phyloP scores from a whole-genome alignment of 2,113 vertebrate species.

The Catagonus wagneri region DNA sequence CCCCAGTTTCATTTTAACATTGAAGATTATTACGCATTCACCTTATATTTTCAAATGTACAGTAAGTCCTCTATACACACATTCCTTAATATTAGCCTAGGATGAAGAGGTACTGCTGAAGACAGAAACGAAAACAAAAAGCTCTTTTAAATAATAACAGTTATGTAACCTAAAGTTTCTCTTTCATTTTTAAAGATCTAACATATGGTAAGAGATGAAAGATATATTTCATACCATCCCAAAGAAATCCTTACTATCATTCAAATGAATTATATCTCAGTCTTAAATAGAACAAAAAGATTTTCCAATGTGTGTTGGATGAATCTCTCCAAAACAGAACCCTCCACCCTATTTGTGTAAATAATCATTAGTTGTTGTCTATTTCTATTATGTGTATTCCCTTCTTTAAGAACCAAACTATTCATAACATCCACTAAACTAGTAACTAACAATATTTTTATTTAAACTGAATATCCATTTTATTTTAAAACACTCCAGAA shows the following conservation, averaged over 20 bases:
- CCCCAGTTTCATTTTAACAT: neutral
- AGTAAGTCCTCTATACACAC: neutral
- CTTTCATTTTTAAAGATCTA: neutral
- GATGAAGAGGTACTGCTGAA: neutral
- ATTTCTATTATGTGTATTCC: neutral
- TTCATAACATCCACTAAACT: neutral
- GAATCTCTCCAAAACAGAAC: neutral
- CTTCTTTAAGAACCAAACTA: neutral
- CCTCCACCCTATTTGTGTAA: neutral
- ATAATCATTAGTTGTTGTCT: neutral
- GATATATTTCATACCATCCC: neutral
- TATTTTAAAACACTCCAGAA: conserved; percentile 20
- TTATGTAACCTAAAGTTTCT: neutral
- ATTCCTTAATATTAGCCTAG: neutral
- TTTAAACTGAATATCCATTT: conserved; percentile 26
- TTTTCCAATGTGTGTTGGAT: neutral
- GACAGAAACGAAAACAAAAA: neutral
- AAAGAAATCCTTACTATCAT: neutral
- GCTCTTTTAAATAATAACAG: neutral
- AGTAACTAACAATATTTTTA: neutral
- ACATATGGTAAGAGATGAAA: neutral
- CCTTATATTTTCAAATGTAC: neutral
- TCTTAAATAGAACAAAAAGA: conserved; percentile 2
- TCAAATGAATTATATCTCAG: neutral
- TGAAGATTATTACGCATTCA: conserved; percentile 38